Conservation (phyloP, 2,113 vertebrate species). For the Otocyon megalotis region DNA sequence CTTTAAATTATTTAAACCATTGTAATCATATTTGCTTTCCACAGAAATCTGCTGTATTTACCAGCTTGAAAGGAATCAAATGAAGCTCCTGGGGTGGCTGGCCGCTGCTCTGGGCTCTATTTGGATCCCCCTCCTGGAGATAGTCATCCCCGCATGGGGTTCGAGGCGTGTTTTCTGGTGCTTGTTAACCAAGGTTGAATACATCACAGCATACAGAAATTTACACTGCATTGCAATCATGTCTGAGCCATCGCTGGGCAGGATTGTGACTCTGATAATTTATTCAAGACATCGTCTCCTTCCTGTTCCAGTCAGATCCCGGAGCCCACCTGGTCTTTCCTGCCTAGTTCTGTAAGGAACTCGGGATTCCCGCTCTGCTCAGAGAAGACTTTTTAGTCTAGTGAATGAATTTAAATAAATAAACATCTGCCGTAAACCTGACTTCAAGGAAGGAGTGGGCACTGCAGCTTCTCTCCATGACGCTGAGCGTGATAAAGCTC, state of each 20-base stretch:
- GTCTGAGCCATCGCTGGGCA: background rate
- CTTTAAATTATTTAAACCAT: conserved; percentile 74
- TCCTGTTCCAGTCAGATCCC: background rate
- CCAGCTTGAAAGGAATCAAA: background rate
- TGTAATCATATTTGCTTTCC: conserved; percentile 81
- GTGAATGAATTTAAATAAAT: conserved; percentile 54
- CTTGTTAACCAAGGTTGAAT: background rate
- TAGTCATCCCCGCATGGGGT: background rate
- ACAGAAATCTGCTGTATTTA: conserved; percentile 63
- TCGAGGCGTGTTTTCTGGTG: conserved; percentile 52
- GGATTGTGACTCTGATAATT: conserved; percentile 39
- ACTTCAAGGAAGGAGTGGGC: background rate
- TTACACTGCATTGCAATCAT: background rate
- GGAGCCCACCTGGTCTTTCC: background rate
- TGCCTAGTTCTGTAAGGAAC: background rate
- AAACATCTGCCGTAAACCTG: conserved; percentile 14
- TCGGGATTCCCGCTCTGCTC: background rate
- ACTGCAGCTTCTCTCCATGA: background rate
- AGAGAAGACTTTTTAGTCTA: background rate
- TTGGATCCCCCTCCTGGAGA: background rate
- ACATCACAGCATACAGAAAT: conserved; percentile 18
- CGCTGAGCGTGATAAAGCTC: background rate
- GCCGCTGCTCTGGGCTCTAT: conserved; percentile 35
- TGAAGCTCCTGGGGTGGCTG: background rate
- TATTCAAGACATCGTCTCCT: conserved; percentile 38